Conservation (phyloP, 2,888 invertebrate species). For the Chydorus sphaericus region DNA sequence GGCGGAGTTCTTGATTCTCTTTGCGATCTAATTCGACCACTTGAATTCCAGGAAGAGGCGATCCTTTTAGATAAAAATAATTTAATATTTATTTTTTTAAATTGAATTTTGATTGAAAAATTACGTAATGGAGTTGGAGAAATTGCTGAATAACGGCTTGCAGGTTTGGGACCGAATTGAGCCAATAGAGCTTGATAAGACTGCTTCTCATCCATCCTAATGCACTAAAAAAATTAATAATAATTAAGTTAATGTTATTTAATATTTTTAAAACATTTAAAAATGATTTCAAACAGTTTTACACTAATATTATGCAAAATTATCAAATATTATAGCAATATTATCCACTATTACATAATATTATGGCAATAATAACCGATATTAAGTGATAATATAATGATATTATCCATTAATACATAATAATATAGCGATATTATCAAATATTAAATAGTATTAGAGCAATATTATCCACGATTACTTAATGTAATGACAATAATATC, state of each 20-base stretch:
- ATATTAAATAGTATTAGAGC: too few relatives aligned
- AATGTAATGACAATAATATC: too few relatives aligned
- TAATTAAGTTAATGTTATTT: not conserved
- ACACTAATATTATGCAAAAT: too few relatives aligned
- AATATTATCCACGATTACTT: too few relatives aligned
- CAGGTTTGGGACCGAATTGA: not conserved
- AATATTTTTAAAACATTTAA: not conserved
- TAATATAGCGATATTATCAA: too few relatives aligned
- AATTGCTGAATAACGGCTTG: not conserved
- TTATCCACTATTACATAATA: too few relatives aligned
- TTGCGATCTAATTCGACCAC: not conserved
- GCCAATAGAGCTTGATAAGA: not conserved
- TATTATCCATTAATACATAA: too few relatives aligned
- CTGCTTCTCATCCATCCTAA: conserved; percentile 7
- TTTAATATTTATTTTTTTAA: not conserved
- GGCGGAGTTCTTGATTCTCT: not conserved
- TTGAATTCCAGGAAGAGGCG: not conserved
- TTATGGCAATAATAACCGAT: too few relatives aligned
- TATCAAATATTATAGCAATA: too few relatives aligned
- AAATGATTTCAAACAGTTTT: not conserved
- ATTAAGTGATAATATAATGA: too few relatives aligned
- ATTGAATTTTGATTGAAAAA: too few relatives aligned
- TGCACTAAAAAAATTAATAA: conserved; percentile 1
- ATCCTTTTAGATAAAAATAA: not conserved
- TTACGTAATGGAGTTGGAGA: not conserved